A percentile compares a stretch with the other conserved stretches of the same genome.
Evolutionary conservation across 2,797 vertebrate genomes (phyloP).

Genomic region (Eospalax fontanierii): DNA sequence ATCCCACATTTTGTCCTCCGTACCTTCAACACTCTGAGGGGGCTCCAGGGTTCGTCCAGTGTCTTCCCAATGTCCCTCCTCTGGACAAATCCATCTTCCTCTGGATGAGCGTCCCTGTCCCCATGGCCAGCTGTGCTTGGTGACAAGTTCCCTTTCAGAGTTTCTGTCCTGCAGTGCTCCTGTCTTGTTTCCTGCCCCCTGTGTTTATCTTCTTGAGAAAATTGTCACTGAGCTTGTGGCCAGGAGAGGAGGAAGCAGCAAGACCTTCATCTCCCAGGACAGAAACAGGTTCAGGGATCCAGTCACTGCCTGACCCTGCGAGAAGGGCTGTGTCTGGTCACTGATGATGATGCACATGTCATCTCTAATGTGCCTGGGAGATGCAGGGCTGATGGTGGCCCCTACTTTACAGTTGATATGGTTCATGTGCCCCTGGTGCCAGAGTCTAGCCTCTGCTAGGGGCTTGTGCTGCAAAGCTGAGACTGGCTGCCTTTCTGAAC

Average conservation of each 20-base stretch:
- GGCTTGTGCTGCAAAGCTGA: not conserved
- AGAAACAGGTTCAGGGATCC: not conserved
- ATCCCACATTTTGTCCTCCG: too few relatives aligned
- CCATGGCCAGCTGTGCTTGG: not conserved
- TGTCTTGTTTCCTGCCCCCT: not conserved
- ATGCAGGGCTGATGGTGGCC: not conserved
- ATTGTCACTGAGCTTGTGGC: not conserved
- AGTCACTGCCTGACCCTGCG: not conserved
- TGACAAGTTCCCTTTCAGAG: not conserved
- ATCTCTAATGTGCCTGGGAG: not conserved
- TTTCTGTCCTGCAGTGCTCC: not conserved
- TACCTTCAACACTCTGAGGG: too few relatives aligned
- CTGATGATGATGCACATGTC: accelerated
- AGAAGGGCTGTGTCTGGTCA: accelerated
- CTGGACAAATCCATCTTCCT: not conserved
- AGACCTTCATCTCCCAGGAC: accelerated
- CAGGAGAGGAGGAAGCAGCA: not conserved
- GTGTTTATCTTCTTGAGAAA: not conserved
- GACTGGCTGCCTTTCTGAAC: not conserved
- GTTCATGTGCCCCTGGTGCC: not conserved
- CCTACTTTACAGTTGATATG: too few relatives aligned
- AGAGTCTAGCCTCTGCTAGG: not conserved
- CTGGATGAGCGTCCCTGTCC: not conserved
- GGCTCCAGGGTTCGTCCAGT: too few relatives aligned
- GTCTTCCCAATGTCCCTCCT: not conserved